These are phyloP conservation scores for Drosophila pseudoobscura DNA, from an alignment of 1,140 invertebrate genomes.

Conservation along the genomic window DNA sequence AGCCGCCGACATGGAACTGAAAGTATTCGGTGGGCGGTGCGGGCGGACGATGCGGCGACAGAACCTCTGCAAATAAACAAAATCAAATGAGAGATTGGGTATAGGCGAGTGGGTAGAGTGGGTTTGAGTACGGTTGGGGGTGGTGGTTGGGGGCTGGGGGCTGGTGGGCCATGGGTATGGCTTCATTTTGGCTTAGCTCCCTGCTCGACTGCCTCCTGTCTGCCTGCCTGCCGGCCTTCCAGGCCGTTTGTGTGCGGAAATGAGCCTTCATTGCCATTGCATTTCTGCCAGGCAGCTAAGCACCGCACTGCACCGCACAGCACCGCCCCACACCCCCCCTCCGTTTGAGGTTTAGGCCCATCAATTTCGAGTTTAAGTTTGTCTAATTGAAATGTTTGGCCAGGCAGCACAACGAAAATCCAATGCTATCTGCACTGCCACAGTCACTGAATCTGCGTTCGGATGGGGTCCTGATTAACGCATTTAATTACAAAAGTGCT, in stretches of 20 bases:
- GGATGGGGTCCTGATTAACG: slow-evolving; percentile 36
- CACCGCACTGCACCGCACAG: slow-evolving; percentile 12
- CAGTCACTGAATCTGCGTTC: background rate
- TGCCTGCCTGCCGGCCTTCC: slow-evolving; percentile 7
- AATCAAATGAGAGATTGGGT: slow-evolving; percentile 61
- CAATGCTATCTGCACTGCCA: slow-evolving; percentile 6
- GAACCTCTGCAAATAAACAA: slow-evolving; percentile 87
- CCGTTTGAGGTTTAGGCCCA: slow-evolving; percentile 52
- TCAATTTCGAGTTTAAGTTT: slow-evolving; percentile 75
- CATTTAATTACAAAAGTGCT: slow-evolving; percentile 81
- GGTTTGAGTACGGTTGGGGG: background rate
- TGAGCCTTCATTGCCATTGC: slow-evolving; percentile 73
- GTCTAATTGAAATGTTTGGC: slow-evolving; percentile 79
- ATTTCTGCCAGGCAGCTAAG: slow-evolving; percentile 30
- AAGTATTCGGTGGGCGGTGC: slow-evolving; percentile 93
- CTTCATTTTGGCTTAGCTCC: slow-evolving; percentile 3
- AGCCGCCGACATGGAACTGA: slow-evolving; percentile 94
- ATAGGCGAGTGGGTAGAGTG: background rate
- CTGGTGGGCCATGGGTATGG: background rate
- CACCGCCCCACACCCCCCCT: background rate
- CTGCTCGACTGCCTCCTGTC: slow-evolving; percentile 24
- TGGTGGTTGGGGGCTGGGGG: no score
- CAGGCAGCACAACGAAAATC: slow-evolving; percentile 29
- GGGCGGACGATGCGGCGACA: slow-evolving; percentile 92
- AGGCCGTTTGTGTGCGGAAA: slow-evolving; percentile 60